Evolutionary conservation across 2,888 invertebrate genomes (phyloP), one percentile per base, ranked within the genome.

Genomic region (Colletes collaris): DNA sequence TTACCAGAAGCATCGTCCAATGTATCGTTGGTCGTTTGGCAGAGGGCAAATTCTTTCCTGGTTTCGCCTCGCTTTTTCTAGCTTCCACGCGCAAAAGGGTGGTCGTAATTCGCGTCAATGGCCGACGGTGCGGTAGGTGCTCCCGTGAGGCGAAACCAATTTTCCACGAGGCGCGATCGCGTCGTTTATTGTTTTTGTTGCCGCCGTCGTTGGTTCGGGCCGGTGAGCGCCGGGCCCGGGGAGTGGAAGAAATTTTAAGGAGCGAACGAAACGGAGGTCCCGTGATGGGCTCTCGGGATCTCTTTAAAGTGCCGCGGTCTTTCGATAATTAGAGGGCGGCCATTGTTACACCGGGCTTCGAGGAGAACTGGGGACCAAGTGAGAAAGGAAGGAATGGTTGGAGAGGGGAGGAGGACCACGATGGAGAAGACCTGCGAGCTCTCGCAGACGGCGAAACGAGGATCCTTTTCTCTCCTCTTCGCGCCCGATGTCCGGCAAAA

Each of bases 321-420:
- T 88, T 88, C 89, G 91, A 92, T 92, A 92, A 92, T 92, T 92
- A 92, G 90, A 92, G 92, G 92, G 91, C 92, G 89, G 91, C 90
- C 90, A 92, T 92, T 92, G 92, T 91, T 92, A 90, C 87, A 88
- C 85, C 86, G 88, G 86, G 82, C 86, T 73, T 70, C 62, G 75
- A 66, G 65, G 65, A 73, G 70, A 58, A 78, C 67, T 55, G 75
- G 58, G 60, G 71, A 76, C 74, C 76, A 70, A 82, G 79, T 71
- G 83, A 81, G 82, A 81, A 82, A 68, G 79, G 70, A 77, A 82
- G 70, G 79, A 66, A 73, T 70, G 78, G 83, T 69, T 68, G 70
- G 52, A 16, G 71, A 63, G 56, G 62, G 60, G 65, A 63, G 56
- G 62, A 58, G 65, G 67, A 66, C 58, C 68, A 68, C 59, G 81